A percentile compares a stretch with the other conserved stretches of the same genome.
phyloP scores from a whole-genome alignment of 2,888 invertebrate genomes.

The Taphrorychus bicolor region DNA sequence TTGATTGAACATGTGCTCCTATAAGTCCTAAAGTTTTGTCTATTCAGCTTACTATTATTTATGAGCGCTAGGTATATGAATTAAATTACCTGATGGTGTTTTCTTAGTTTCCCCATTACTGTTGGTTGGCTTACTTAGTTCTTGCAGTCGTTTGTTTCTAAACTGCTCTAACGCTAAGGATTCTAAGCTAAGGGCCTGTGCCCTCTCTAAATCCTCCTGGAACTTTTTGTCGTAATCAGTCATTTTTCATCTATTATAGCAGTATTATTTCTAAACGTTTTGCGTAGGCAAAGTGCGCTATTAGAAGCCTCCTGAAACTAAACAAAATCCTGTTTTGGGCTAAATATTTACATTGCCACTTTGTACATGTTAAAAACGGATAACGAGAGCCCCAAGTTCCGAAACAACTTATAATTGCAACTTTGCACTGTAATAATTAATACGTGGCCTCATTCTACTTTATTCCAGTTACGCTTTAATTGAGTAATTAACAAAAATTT shows the following conservation, averaged over 20 bases:
- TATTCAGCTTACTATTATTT: no score
- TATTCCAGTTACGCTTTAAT: not conserved
- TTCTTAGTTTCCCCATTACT: constrained; percentile 36
- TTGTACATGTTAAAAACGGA: not conserved
- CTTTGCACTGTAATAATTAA: not conserved
- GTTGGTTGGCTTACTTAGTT: constrained; percentile 47
- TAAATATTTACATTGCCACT: not conserved
- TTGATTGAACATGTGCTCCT: no score
- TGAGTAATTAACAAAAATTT: not conserved
- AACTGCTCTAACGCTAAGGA: constrained; percentile 85
- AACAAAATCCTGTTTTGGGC: not conserved
- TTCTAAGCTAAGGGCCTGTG: constrained; percentile 86
- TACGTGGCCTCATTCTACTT: not conserved
- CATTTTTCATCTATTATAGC: constrained; percentile 35
- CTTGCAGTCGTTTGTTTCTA: constrained; percentile 68
- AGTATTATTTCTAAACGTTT: not conserved
- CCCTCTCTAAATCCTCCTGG: constrained; percentile 86
- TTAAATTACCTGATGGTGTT: constrained; percentile 29
- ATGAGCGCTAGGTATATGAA: no score
- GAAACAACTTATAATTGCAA: not conserved
- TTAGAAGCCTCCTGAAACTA: not conserved
- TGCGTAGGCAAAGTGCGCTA: not conserved
- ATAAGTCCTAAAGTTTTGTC: no score
- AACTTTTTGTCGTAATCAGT: constrained; percentile 81
- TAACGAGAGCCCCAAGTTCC: not conserved